Evolutionary conservation across 2,888 invertebrate genomes (phyloP).

Genomic region (Eledone cirrhosa): DNA sequence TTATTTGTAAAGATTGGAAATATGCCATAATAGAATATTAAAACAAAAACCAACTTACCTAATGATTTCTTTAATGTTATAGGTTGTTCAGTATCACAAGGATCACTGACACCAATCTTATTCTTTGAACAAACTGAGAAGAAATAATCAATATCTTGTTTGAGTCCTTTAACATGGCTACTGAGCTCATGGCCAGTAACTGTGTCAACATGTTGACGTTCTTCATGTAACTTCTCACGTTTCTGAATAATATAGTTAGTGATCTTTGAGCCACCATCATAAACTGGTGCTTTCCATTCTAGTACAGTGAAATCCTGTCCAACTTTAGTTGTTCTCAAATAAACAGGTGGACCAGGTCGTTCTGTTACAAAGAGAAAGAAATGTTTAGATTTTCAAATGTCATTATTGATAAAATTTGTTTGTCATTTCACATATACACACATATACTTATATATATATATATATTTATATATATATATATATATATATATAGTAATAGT

Average conservation of each 20-base stretch:
- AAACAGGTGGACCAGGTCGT: constrained; percentile 33
- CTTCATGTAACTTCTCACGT: constrained; percentile 47
- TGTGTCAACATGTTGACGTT: constrained; percentile 51
- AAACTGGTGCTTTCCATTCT: constrained; percentile 58
- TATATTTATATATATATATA: too few relatives aligned
- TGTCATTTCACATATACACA: too few relatives aligned
- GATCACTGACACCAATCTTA: constrained; percentile 51
- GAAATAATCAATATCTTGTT: constrained; percentile 58
- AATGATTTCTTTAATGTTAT: constrained; percentile 38
- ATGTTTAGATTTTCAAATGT: too few relatives aligned
- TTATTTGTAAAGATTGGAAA: too few relatives aligned
- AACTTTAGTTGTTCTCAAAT: constrained; percentile 30
- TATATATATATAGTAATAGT: too few relatives aligned
- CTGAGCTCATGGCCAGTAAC: constrained; percentile 48
- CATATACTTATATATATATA: too few relatives aligned
- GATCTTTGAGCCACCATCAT: constrained; percentile 60
- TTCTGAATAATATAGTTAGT: constrained; percentile 54
- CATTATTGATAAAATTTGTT: too few relatives aligned
- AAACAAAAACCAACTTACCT: constrained; percentile 29
- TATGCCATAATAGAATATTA: too few relatives aligned
- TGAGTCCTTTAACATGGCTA: constrained; percentile 52
- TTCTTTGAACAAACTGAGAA: constrained; percentile 65
- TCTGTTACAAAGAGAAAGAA: constrained; percentile 5
- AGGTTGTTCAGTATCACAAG: constrained; percentile 43
- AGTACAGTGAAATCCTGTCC: constrained; percentile 56